Evolutionary conservation across 1,140 invertebrate species (phyloP).

Genomic region (Muscidifurax raptorellus): DNA sequence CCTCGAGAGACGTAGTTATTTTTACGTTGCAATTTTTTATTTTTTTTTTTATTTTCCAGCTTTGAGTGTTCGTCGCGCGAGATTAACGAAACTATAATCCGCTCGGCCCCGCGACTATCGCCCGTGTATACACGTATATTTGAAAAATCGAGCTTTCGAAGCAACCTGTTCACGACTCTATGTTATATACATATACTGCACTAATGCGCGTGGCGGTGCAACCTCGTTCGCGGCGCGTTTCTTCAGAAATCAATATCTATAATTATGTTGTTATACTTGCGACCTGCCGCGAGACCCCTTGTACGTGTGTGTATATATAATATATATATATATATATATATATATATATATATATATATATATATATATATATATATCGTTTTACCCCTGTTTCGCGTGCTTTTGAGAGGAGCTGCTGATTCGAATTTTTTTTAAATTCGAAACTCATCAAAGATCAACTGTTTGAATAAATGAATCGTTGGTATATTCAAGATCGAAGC

Average conservation of each 20-base stretch:
- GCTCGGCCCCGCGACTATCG: background rate
- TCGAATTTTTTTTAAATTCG: background rate
- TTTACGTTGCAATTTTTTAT: background rate
- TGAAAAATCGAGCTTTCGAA: background rate
- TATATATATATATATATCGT: background rate
- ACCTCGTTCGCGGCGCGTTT: slow-evolving; percentile 46
- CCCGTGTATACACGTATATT: too few species aligned
- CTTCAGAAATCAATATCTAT: slow-evolving; percentile 66
- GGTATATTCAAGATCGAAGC: too few species aligned
- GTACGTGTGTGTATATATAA: too few species aligned
- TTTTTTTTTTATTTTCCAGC: background rate
- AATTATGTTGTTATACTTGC: slow-evolving; percentile 63
- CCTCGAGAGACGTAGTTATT: too few species aligned
- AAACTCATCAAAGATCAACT: background rate
- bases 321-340: background rate
- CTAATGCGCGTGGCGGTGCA: slow-evolving; percentile 15
- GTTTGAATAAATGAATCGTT: too few species aligned
- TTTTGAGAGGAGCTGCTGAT: background rate
- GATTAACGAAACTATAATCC: background rate
- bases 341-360: background rate
- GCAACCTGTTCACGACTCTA: slow-evolving; percentile 47
- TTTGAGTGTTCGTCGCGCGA: background rate
- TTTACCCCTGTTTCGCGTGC: too few species aligned
- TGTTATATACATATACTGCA: background rate
- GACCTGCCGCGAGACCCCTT: background rate